Evolutionary conservation across 2,797 vertebrate genomes (phyloP).

Genomic region (Notolepis coatsorum): DNA sequence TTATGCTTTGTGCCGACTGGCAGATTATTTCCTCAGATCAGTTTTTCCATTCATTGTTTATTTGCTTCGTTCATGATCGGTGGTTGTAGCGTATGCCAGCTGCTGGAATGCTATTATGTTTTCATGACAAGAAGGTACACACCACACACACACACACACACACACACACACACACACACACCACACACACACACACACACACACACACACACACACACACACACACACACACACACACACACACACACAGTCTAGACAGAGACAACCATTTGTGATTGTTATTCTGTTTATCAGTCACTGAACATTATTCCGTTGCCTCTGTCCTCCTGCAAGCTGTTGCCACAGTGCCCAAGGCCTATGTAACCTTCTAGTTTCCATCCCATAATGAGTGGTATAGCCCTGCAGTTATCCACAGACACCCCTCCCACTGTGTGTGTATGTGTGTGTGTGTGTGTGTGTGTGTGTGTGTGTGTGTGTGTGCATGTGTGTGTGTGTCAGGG

Average conservation of each 20-base stretch:
- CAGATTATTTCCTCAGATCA: neutral
- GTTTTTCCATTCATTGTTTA: neutral
- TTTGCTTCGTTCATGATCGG: neutral
- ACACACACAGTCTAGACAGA: neutral
- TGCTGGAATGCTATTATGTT: too few species aligned
- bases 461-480: constrained; percentile 21
- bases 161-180: too few species aligned
- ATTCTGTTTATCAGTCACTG: neutral
- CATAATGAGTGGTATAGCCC: constrained; percentile 6
- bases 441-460: constrained; percentile 4
- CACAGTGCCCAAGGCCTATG: constrained; percentile 1
- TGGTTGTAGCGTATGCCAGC: neutral
- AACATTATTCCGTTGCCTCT: neutral
- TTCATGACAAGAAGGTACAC: too few species aligned
- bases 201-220: neutral
- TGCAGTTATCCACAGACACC: neutral
- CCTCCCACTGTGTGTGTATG: neutral
- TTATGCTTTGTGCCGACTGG: too few species aligned
- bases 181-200: neutral
- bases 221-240: constrained; percentile 3
- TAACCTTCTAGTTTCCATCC: neutral
- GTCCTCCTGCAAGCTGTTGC: neutral
- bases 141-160: too few species aligned
- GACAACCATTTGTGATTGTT: neutral
- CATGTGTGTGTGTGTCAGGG: neutral